Conservation (phyloP, 2,888 invertebrate genomes). For the Chouioia cunea region DNA sequence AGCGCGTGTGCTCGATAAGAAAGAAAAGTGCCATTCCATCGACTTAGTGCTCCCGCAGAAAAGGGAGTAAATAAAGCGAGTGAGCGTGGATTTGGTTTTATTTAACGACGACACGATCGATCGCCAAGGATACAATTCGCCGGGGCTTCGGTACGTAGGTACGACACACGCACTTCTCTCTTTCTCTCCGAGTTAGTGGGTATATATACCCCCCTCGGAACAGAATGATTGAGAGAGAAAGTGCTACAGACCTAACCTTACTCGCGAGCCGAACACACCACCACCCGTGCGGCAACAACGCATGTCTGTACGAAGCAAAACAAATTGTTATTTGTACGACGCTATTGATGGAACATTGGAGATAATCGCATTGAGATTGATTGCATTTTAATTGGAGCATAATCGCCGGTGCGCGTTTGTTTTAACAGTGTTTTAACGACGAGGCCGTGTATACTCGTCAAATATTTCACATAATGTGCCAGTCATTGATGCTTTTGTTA, state of each 20-base stretch:
- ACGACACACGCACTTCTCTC: no score
- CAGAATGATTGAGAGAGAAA: background rate
- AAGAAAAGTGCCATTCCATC: no score
- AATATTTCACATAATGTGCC: background rate
- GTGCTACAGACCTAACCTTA: constrained; percentile 39
- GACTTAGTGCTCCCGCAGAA: no score
- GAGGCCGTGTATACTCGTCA: no score
- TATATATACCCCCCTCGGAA: no score
- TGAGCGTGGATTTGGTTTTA: background rate
- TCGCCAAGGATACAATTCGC: constrained; percentile 25
- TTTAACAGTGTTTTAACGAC: no score
- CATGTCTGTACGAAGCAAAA: constrained; percentile 17
- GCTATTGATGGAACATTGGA: background rate
- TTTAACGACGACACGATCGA: constrained; percentile 27
- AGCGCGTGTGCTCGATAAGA: no score
- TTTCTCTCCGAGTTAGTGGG: no score
- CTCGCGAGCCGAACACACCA: background rate
- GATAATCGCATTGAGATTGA: constrained; percentile 5
- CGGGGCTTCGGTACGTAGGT: constrained; percentile 30
- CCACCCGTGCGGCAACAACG: no score
- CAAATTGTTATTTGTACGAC: background rate
- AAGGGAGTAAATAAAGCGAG: background rate
- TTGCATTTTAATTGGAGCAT: constrained; percentile 5
- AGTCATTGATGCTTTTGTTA: background rate
- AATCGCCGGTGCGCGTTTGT: constrained; percentile 1